Base-by-base conservation (phyloP, 2,113 vertebrate species). In the Rhinopomastus cyanomelas region DNA sequence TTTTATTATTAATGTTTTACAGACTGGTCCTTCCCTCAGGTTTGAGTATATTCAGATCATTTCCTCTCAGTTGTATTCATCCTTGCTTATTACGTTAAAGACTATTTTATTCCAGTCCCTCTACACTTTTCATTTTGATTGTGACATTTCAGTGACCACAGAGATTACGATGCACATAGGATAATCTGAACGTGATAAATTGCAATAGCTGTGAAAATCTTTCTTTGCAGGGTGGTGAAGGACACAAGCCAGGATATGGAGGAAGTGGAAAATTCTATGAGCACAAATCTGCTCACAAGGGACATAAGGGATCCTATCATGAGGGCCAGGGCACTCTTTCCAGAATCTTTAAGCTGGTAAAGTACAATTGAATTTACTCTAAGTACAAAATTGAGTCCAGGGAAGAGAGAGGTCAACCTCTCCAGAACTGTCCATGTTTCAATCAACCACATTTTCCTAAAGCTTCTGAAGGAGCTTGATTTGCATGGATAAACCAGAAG, bases 311-410 rank as follows among this genome's bases (percentile, higher is more conserved):
- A 92, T 96, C 97, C 73, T 97, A 98, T 44, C 97, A 98, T 93
- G 99, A 98, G 42, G 98, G 98, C 94, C 98, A 99, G 97, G 98
- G 99, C 82, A 97, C 98, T 91, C 98, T 99, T 96, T 99, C 99
- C 97, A 99, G 93, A 97, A 98, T 99, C 98, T 99, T 99, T 98
- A 99, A 98, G 97, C 98, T 99, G 99, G 99, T 99, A 99, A 98
- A 29, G 93, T 90, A 95, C 66, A 90, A 85, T 2, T 85, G 52
- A 95, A 86, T 21, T 93, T 94, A 76, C 14, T 39, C 2, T 64
- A 91, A 65, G 12, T 67, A 51, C 16, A 75, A 85, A 66, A 46
- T 1, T 34, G 15, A 92, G 65, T 25, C 14, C 25, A 57, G 34
- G 42, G 48, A 81, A 80, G 32, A 74, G 39, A 56, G 27, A 78